Base-by-base conservation (phyloP, 2,113 vertebrate species). In the Percina caprodes region DNA sequence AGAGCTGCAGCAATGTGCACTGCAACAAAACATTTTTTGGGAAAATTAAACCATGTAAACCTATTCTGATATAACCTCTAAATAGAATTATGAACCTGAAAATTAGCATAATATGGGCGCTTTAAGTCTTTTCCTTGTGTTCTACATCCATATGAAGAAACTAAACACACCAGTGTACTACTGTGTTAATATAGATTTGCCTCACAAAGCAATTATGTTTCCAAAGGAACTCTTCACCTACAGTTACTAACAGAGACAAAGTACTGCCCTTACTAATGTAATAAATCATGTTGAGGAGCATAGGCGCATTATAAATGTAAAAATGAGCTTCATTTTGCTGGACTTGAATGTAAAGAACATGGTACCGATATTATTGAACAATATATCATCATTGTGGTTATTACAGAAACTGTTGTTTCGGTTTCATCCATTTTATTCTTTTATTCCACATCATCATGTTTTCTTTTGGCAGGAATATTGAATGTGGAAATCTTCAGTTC, bases 281-380 rank as follows among this genome's bases (percentile, higher is more conserved):
- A 67, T 72, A 48, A 39, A 72, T 86, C 65, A 86, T 18, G 52
- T 59, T 59, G 8, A 74, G 46, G 49, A 67, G 23, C 24, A 58
- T 19, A 18, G 30, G 49, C n/a, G 69, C 26, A 48, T 10, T 33
- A 39, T 16, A 55, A 21, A 45, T 42, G 2, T 66, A 24, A 33
- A 66, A 33, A 56, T 7, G 6, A 1, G 19, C 9, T 76, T 30
- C 11, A 39, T 11, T 58, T 10, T 8, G 49, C 15, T 52, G 15
- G 23, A 63, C 39, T 23, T 46, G 45, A 54, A 67, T 19, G 23
- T 54, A 54, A 69, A 30, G 15, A 42, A 56, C 5, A 26, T 6
- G 48, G 24, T 19, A 69, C n/a, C 54, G 5, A 23, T 55, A 13
- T 13, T 55, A 55, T 10, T 42, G 39, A 42, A 11, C 39, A 42